A percentile compares a stretch with the other conserved stretches of the same genome.
Conservation (phyloP, 2,888 invertebrate genomes). For the Lydus trimaculatus region DNA sequence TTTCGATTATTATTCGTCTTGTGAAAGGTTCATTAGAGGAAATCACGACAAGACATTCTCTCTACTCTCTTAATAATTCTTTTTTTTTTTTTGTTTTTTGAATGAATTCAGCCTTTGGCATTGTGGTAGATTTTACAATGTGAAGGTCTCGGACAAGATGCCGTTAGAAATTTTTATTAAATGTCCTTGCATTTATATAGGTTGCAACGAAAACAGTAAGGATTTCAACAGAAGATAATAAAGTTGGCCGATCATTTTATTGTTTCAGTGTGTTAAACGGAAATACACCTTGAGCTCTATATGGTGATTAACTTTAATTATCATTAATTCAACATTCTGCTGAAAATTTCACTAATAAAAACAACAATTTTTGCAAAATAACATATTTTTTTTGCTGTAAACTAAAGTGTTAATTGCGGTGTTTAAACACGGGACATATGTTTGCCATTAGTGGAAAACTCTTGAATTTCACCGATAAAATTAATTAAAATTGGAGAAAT, state of each 20-base stretch:
- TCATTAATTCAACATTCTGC: background rate
- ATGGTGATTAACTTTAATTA: background rate
- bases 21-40: no score
- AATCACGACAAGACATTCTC: background rate
- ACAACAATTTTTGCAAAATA: no score
- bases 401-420: no score
- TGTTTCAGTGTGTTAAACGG: background rate
- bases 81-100: background rate
- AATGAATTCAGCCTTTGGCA: background rate
- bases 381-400: no score
- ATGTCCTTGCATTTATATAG: background rate
- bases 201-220: background rate
- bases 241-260: no score
- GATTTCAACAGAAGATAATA: background rate
- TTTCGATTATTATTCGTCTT: no score
- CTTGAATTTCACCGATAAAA: no score
- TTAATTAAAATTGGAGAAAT: no score
- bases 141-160: slow-evolving; percentile 2
- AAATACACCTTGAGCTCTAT: background rate
- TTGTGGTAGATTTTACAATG: background rate
- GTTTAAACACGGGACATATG: no score
- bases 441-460: no score
- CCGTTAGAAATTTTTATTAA: background rate
- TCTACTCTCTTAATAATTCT: background rate
- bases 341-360: no score